These are phyloP conservation scores for Amphimallon solstitiale DNA, from an alignment of 2,888 invertebrate species.

Conservation along the genomic window DNA sequence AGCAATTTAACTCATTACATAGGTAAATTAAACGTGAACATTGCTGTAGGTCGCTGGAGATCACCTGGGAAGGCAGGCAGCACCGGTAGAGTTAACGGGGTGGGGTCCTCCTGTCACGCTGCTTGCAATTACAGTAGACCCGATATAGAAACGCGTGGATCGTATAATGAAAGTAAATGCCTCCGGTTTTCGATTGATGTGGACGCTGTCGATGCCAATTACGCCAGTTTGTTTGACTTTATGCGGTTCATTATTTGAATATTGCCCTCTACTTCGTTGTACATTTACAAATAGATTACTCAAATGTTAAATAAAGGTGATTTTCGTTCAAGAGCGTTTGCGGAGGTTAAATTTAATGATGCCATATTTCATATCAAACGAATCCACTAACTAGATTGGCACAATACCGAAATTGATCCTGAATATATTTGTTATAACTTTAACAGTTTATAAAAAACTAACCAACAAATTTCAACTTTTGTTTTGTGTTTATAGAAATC, in stretches of 20 bases:
- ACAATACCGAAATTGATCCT: no score
- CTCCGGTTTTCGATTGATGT: slow-evolving; percentile 14
- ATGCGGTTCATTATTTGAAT: slow-evolving; percentile 52
- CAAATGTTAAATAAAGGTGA: no score
- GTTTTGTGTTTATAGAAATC: no score
- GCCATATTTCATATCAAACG: no score
- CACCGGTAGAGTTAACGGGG: slow-evolving; percentile 45
- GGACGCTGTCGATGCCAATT: slow-evolving; percentile 46
- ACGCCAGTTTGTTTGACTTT: slow-evolving; percentile 51
- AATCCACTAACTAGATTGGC: no score
- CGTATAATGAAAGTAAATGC: slow-evolving; percentile 13
- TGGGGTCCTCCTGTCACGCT: slow-evolving; percentile 28
- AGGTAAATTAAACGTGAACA: slow-evolving; percentile 59
- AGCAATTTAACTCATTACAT: slow-evolving; percentile 60
- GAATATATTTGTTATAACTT: no score
- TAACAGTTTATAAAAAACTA: no score
- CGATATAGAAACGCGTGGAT: background rate
- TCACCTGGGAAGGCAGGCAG: slow-evolving; percentile 58
- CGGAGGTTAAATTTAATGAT: no score
- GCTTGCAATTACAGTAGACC: slow-evolving; percentile 46
- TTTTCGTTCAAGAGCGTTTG: no score
- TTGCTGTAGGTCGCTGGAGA: slow-evolving; percentile 36
- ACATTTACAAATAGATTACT: no score
- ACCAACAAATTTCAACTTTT: no score
- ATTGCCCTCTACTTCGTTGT: slow-evolving; percentile 31